Conservation (phyloP, 2,888 invertebrate species). For the Rhamnusium bicolor region DNA sequence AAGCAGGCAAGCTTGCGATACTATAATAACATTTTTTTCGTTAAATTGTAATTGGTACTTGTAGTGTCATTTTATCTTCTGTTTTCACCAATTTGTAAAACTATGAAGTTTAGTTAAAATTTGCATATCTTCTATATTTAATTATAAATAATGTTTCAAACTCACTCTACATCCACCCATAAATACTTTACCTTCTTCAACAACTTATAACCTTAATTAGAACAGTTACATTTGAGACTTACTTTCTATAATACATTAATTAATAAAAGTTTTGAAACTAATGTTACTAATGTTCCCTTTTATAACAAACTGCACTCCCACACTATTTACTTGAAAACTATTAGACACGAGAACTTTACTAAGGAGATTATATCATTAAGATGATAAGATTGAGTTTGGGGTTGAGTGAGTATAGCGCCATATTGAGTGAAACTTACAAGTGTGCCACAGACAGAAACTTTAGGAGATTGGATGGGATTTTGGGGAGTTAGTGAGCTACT, state of each 20-base stretch:
- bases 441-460: conserved; percentile 52
- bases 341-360: conserved; percentile 35
- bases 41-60: too few species aligned
- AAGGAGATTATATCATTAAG: conserved; percentile 47
- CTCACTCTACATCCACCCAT: too few species aligned
- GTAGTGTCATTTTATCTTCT: too few species aligned
- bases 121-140: too few species aligned
- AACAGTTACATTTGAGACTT: background rate
- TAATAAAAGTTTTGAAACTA: conserved; percentile 9
- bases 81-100: too few species aligned
- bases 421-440: conserved; percentile 51
- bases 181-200: too few species aligned
- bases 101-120: too few species aligned
- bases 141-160: too few species aligned
- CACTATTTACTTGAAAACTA: conserved; percentile 35
- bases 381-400: conserved; percentile 47
- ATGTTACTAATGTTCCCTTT: conserved; percentile 8
- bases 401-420: conserved; percentile 44
- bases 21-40: too few species aligned
- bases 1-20: too few species aligned
- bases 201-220: background rate
- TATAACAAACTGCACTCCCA: conserved; percentile 6
- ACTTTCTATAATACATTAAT: conserved; percentile 3
- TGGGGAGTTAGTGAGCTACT: conserved; percentile 44
- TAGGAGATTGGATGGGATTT: conserved; percentile 53